Evolutionary conservation across 2,797 vertebrate genomes (phyloP).

Genomic region (Pyrocephalus nanus): DNA sequence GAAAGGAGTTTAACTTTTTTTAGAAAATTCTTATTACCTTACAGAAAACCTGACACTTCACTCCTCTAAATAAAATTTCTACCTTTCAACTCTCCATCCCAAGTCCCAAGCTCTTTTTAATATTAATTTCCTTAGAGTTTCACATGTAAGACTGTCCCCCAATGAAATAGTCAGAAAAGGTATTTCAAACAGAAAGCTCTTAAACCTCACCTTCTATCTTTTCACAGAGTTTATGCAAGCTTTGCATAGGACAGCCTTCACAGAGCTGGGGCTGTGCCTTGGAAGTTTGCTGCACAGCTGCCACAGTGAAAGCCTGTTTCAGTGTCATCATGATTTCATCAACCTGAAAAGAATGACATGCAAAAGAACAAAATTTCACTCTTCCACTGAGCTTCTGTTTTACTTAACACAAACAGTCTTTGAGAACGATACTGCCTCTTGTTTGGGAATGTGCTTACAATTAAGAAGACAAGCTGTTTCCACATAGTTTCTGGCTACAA

Average conservation of each 20-base stretch:
- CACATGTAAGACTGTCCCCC: background rate
- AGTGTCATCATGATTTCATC: slow-evolving; percentile 99
- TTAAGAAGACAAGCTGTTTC: background rate
- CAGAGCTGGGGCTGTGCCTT: slow-evolving; percentile 87
- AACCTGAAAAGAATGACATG: slow-evolving; percentile 76
- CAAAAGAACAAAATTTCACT: background rate
- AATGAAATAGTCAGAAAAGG: background rate
- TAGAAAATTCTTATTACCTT: background rate
- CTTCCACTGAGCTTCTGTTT: background rate
- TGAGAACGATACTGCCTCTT: background rate
- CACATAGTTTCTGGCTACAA: fast-evolving
- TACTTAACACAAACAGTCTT: background rate
- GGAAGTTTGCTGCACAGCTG: slow-evolving; percentile 87
- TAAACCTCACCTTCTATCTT: slow-evolving; percentile 87
- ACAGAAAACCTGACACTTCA: background rate
- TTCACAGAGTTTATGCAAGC: slow-evolving; percentile 92
- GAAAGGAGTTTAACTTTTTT: background rate
- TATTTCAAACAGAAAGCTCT: background rate
- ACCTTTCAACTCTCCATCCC: background rate
- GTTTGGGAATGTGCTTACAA: background rate
- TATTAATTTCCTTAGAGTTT: background rate
- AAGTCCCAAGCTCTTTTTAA: background rate
- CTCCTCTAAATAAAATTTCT: background rate
- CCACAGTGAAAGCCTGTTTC: slow-evolving; percentile 95
- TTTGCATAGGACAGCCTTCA: slow-evolving; percentile 91